A percentile compares a stretch with the other conserved stretches of the same genome.
Conservation (phyloP, 2,113 vertebrate species). For the Xyrauchen texanus region DNA sequence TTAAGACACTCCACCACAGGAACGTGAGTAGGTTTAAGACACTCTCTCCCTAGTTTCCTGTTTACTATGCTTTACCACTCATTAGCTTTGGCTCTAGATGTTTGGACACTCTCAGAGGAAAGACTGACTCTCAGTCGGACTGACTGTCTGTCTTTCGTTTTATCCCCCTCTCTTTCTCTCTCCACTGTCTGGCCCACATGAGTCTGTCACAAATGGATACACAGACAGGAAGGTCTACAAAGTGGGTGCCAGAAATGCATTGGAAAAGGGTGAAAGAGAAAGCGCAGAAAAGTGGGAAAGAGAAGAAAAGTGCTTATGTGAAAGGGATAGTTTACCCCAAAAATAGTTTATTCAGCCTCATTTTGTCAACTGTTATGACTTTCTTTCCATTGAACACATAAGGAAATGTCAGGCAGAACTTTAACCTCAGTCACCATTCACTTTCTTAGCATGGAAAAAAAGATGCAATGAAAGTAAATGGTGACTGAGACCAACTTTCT, state of each 20-base stretch:
- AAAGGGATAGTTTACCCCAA: neutral
- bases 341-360: no score
- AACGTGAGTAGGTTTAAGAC: constrained; percentile 50
- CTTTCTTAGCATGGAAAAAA: no score
- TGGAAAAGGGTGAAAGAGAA: constrained; percentile 6
- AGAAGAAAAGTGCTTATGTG: constrained; percentile 25
- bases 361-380: no score
- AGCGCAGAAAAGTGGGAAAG: constrained; percentile 1
- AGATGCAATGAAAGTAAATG: no score
- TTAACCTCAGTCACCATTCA: no score
- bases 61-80: constrained; percentile 50
- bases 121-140: constrained; percentile 37
- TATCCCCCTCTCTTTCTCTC: constrained; percentile 11
- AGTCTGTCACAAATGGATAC: constrained; percentile 43
- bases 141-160: constrained; percentile 44
- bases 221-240: constrained; percentile 25
- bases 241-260: constrained; percentile 5
- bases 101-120: constrained; percentile 31
- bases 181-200: constrained; percentile 38
- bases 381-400: no score
- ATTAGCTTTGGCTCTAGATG: constrained; percentile 48
- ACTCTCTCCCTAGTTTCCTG: constrained; percentile 55
- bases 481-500: no score
- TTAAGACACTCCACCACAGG: constrained; percentile 50
- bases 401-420: no score